These are phyloP conservation scores for Piprites chloris DNA, from an alignment of 2,113 vertebrate genomes.

Conservation along the genomic window DNA sequence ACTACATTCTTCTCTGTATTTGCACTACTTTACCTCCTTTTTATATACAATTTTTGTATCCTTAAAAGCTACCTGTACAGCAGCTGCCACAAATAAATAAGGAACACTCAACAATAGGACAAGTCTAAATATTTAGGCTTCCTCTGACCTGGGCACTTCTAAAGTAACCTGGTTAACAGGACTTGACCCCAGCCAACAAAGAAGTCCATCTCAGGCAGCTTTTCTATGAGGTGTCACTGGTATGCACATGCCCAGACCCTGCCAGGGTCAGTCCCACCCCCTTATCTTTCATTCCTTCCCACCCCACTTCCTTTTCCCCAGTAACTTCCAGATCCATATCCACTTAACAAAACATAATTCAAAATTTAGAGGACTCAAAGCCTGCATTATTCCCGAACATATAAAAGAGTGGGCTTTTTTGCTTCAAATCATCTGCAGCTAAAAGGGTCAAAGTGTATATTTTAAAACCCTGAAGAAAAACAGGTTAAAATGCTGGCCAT, in stretches of 20 bases:
- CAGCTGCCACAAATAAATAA: not conserved
- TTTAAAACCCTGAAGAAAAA: not conserved
- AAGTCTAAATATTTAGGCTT: not conserved
- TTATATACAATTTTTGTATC: not conserved
- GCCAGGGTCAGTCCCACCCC: not conserved
- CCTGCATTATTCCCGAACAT: not conserved
- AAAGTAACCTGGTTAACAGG: not conserved
- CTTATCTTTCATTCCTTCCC: not conserved
- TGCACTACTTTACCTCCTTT: not conserved
- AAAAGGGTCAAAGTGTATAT: not conserved
- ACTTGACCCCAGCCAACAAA: not conserved
- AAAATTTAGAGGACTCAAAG: not conserved
- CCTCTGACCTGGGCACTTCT: not conserved
- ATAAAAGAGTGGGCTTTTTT: not conserved
- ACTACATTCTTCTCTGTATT: not conserved
- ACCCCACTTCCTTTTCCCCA: accelerated
- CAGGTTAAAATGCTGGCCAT: not conserved
- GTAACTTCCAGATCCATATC: not conserved
- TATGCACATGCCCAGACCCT: not conserved
- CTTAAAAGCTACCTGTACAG: not conserved
- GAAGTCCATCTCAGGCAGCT: not conserved
- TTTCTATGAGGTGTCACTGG: not conserved
- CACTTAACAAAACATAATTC: not conserved
- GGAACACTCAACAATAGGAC: not conserved
- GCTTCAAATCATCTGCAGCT: not conserved